A percentile compares a stretch with the other conserved stretches of the same genome.
phyloP scores from a whole-genome alignment of 1,140 invertebrate genomes.

The Euwallacea similis region DNA sequence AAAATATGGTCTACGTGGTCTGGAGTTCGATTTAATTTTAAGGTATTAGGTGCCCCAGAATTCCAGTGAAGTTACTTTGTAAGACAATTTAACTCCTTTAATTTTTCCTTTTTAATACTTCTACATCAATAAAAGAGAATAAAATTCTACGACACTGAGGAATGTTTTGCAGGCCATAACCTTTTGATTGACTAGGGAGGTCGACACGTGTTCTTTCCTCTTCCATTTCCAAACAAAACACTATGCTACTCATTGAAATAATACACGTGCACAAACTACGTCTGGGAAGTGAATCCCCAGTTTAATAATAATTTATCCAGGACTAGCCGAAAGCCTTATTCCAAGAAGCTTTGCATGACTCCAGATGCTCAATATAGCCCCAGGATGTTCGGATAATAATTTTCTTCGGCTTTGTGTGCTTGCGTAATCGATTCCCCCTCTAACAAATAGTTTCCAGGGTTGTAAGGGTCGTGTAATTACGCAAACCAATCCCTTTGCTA shows the following conservation, averaged over 20 bases:
- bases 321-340: neutral
- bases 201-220: neutral
- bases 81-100: no score
- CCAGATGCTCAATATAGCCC: neutral
- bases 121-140: no score
- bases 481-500: neutral
- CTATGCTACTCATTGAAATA: neutral
- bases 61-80: no score
- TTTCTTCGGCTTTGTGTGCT: conserved; percentile 1
- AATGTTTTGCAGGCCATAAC: neutral
- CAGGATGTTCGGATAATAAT: neutral
- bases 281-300: neutral
- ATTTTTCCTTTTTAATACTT: no score
- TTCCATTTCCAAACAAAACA: neutral
- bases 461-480: neutral
- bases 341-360: neutral
- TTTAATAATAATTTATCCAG: neutral
- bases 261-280: neutral
- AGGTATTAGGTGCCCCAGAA: no score
- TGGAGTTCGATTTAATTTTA: no score
- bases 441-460: neutral
- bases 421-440: neutral
- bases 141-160: neutral
- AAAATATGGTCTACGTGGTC: no score
- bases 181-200: neutral